Conservation (phyloP, 2,113 vertebrate species). For the Hipposideros armiger region DNA sequence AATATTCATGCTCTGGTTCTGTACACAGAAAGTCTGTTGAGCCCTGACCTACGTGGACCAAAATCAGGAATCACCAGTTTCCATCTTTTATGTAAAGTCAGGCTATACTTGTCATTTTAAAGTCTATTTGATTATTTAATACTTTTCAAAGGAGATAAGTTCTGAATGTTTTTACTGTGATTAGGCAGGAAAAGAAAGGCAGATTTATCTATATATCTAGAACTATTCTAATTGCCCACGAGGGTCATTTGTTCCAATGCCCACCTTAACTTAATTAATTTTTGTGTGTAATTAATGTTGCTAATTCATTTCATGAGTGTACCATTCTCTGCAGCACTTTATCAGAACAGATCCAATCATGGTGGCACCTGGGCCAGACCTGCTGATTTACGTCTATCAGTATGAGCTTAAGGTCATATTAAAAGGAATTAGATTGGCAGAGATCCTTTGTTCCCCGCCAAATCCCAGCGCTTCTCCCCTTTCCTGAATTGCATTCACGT, state of each 20-base stretch:
- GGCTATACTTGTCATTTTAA: neutral
- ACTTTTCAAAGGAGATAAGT: constrained; percentile 41
- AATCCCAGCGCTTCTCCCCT: neutral
- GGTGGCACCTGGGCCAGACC: neutral
- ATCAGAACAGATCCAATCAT: neutral
- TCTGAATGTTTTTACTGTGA: neutral
- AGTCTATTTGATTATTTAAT: neutral
- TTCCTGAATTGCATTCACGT: neutral
- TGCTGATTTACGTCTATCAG: neutral
- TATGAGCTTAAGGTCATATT: neutral
- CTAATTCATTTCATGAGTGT: constrained; percentile 44
- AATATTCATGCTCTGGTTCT: neutral
- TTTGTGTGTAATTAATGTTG: constrained; percentile 52
- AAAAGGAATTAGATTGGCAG: neutral
- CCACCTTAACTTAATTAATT: constrained; percentile 61
- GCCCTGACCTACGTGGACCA: neutral
- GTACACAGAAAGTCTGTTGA: neutral
- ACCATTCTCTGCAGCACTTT: neutral
- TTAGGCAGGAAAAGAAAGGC: constrained; percentile 11
- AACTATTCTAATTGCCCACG: constrained; percentile 15
- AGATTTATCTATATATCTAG: neutral
- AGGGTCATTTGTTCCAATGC: constrained; percentile 54
- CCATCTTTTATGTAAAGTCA: neutral
- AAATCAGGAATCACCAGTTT: neutral
- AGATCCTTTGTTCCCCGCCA: neutral